Evolutionary conservation across 2,113 vertebrate species (phyloP).

Genomic region (Odocoileus hemionus): DNA sequence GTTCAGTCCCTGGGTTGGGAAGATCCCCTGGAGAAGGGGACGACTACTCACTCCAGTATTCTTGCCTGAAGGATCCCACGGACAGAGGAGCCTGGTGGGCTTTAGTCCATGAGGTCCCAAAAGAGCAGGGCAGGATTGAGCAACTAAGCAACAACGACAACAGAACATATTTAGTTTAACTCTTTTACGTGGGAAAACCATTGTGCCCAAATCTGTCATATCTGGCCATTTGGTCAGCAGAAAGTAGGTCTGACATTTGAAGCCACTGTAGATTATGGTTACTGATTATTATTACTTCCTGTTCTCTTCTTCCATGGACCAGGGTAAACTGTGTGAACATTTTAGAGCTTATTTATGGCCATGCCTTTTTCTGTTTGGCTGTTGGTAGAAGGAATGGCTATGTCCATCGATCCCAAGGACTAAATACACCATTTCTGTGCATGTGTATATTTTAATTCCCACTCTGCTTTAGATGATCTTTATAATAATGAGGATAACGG

Average conservation of each 20-base stretch:
- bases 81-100: background rate
- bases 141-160: background rate
- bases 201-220: background rate
- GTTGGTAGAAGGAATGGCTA: background rate
- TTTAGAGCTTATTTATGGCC: rapidly evolving
- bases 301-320: background rate
- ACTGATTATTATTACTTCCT: background rate
- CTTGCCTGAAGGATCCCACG: background rate
- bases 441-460: background rate
- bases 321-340: rapidly evolving
- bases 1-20: background rate
- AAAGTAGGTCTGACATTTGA: background rate
- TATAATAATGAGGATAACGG: background rate
- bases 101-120: background rate
- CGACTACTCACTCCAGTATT: background rate
- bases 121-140: background rate
- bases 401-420: background rate
- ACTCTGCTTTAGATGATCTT: background rate
- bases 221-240: background rate
- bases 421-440: background rate
- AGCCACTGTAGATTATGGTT: background rate
- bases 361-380: background rate
- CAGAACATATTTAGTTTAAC: background rate
- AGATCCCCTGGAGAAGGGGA: background rate
- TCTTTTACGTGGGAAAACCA: background rate